Evolutionary conservation across 2,888 invertebrate species (phyloP).

Genomic region (Cheilosia pagana): DNA sequence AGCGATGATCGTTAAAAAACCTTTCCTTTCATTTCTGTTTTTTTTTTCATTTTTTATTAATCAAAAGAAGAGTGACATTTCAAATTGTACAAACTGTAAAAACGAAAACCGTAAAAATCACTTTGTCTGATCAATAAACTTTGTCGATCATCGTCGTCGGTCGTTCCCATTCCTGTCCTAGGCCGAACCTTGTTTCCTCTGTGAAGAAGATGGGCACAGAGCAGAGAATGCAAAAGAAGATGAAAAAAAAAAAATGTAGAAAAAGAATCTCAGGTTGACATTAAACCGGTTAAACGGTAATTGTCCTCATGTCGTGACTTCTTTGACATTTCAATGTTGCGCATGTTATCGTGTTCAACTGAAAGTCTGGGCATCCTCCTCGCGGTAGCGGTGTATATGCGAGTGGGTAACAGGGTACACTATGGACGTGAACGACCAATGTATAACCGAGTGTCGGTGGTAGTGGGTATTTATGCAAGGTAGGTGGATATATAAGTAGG

Average conservation of each 20-base stretch:
- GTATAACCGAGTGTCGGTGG: background rate
- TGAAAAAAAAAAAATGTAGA: conserved; percentile 27
- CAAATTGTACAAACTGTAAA: conserved; percentile 58
- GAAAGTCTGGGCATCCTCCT: conserved; percentile 12
- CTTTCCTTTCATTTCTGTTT: conserved; percentile 4
- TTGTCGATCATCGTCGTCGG: conserved; percentile 41
- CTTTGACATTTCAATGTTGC: conserved; percentile 72
- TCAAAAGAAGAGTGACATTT: conserved; percentile 66
- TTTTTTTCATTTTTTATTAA: conserved; percentile 35
- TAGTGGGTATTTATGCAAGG: background rate
- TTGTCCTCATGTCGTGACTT: conserved; percentile 73
- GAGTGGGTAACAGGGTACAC: conserved; percentile 3
- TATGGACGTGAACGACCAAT: conserved; percentile 19
- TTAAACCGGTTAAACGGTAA: conserved; percentile 72
- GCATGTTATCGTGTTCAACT: conserved; percentile 23
- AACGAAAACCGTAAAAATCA: conserved; percentile 73
- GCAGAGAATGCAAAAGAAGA: conserved; percentile 2
- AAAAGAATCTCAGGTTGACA: conserved; percentile 63
- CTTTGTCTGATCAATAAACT: conserved; percentile 71
- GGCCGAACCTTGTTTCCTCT: conserved; percentile 38
- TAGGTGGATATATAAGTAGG: conserved; percentile 1
- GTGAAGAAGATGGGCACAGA: conserved; percentile 14
- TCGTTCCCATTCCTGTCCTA: conserved; percentile 27
- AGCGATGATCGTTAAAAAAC: background rate
- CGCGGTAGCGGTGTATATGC: conserved; percentile 24